Evolutionary conservation across 2,797 vertebrate species (phyloP), one percentile per base, ranked within the genome.

Genomic region (Brachyrhaphis roseni): DNA sequence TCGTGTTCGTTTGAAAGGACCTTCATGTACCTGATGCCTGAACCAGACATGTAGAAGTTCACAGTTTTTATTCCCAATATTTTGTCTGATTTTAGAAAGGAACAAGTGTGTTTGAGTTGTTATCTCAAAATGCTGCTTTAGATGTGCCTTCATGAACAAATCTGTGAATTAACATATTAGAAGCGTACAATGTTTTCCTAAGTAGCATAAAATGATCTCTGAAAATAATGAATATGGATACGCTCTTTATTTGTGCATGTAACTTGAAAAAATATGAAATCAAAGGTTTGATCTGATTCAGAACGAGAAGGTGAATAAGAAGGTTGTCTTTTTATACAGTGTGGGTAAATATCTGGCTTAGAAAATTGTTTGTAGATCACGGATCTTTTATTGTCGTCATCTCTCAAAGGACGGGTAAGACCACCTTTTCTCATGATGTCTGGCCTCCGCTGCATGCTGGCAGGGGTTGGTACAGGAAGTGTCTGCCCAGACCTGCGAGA

Each of bases 361-460:
- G 5, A 66, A 20, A 15, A 18, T 53, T 36, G 34, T 53, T 43
- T 55, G n/a, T 43, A 26, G 39, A 47, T 70, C 23, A 15, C 23
- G 1, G 39, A 59, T 15, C 8, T 41, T 39, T 26, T 10, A 41
- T 26, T 39, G 36, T 75, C 28, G 74, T 74, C 34, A n/a, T 84
- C 79, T 80, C 89, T 88, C 84, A 85, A 77, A 86, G 88, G 83
- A 87, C 75, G 68, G 45, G 12, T 2, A 26, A 55, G 36, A 1
- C 72, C 5, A 16, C 47, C 18, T 49, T 92, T 93, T 93, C 92
- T 93, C 93, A 94, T 89, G 86, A 91, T 92, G 89, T 86, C 89
- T 88, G 84, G 82, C 84, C 82, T n/a, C 68, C 79, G 79, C 71
- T 45, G 71, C 72, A 76, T 66, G 73, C 77, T 91, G 91, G 90